Evolutionary conservation across 2,888 invertebrate genomes (phyloP).

Genomic region (Acanthosepion esculentum): DNA sequence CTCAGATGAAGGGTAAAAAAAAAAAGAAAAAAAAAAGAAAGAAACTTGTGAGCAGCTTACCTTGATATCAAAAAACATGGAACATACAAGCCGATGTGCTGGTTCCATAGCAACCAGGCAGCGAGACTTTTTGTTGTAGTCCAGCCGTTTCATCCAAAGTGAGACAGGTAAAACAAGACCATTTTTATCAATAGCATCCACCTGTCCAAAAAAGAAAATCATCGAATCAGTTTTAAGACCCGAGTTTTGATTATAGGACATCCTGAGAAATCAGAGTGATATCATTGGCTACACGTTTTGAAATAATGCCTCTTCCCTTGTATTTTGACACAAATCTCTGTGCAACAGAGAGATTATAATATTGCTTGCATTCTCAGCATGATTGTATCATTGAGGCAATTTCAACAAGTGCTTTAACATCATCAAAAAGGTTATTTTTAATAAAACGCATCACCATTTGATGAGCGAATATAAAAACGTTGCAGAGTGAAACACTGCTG

Average conservation of each 20-base stretch:
- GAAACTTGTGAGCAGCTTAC: conserved; percentile 57
- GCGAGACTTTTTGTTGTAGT: conserved; percentile 75
- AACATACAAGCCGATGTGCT: conserved; percentile 80
- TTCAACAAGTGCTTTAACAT: too few species aligned
- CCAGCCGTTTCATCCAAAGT: conserved; percentile 78
- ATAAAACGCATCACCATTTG: too few species aligned
- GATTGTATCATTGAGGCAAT: too few species aligned
- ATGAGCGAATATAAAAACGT: too few species aligned
- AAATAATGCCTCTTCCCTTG: too few species aligned
- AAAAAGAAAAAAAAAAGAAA: neutral
- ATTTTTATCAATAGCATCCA: conserved; percentile 80
- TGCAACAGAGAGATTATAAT: too few species aligned
- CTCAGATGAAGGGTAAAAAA: neutral
- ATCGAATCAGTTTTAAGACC: neutral
- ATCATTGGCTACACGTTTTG: neutral
- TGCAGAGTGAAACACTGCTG: too few species aligned
- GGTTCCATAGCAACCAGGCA: conserved; percentile 82
- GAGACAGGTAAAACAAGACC: conserved; percentile 80
- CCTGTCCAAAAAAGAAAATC: conserved; percentile 74
- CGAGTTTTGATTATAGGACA: neutral
- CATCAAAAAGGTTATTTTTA: too few species aligned
- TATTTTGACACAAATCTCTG: too few species aligned
- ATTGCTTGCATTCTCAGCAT: too few species aligned
- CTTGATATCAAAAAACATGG: conserved; percentile 75
- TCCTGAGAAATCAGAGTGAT: neutral